Conservation (phyloP, 2,113 vertebrate species). For the Oryzias javanicus region DNA sequence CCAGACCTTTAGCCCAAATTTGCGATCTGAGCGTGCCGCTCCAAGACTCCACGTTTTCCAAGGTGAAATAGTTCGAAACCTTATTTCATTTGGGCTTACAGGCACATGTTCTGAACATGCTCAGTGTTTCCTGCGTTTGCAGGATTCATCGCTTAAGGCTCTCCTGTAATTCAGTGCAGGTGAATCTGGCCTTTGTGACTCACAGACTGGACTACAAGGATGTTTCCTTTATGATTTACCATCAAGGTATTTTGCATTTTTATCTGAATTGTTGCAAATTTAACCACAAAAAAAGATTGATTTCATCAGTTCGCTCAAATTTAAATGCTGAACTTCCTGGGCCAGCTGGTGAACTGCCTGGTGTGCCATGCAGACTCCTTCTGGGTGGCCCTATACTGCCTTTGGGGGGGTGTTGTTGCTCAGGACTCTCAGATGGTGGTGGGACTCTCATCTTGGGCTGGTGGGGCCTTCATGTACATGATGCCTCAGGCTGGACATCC, state of each 20-base stretch:
- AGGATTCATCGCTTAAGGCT: constrained; percentile 22
- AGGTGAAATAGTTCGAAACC: background rate
- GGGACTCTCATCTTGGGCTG: too few species aligned
- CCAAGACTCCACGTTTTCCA: background rate
- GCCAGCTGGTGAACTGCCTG: too few species aligned
- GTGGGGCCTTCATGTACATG: too few species aligned
- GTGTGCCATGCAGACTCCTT: too few species aligned
- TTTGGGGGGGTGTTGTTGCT: too few species aligned
- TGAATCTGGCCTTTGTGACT: constrained; percentile 55
- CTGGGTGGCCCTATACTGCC: too few species aligned
- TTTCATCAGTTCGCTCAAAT: too few species aligned
- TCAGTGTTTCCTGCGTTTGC: constrained; percentile 36
- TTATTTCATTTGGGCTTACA: background rate
- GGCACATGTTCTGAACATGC: constrained; percentile 12
- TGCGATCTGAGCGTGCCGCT: too few species aligned
- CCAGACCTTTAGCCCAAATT: background rate
- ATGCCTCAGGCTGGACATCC: too few species aligned
- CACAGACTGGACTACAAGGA: constrained; percentile 14
- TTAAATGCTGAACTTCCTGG: too few species aligned
- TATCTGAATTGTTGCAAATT: background rate
- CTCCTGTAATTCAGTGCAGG: constrained; percentile 50
- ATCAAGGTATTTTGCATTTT: background rate
- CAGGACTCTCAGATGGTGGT: too few species aligned
- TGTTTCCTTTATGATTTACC: constrained; percentile 13
- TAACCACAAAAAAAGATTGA: too few species aligned